Base-by-base conservation (phyloP, 64 coral and sea anemone species). In the Montipora efflorescens region DNA sequence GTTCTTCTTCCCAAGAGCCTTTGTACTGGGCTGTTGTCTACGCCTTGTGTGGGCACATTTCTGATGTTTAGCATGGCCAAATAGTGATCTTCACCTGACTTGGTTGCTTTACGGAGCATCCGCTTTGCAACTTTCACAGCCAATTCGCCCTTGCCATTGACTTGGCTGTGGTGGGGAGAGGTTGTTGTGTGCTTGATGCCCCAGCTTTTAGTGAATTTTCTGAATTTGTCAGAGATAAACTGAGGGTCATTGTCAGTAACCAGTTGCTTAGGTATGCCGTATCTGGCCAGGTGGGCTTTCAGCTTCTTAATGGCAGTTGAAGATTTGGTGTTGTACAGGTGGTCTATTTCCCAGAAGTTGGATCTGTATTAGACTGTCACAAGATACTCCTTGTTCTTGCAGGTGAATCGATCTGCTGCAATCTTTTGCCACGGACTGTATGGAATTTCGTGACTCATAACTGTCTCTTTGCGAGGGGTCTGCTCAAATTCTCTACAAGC, bases 71-170 rank as follows among this genome's bases (percentile, higher is more conserved):
- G 80, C 15, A 94, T 14, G 25, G 87, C 85, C 47, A 94, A 21
- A 51, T 95, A 90, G 13, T 80, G 93, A 23, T 95, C 93, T 66
- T 59, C 19, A 8, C 74, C 74, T 52, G 70, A 58, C 15, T 95
- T 64, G 22, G 58, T 36, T n/a, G 93, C 67, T 22, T 89, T 94
- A 5, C 75, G 76, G 3, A 94, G 48, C 25, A 94, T 87, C 3
- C 20, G 13, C 78, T 89, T 89, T 20, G 92, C 77, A 16, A 55
- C 51, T 77, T 95, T 91, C 44, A 95, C 88, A 2, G 88, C 93
- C 1, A 25, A 48, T 59, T 90, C 81, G 18, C 82, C 52, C 21
- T 94, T 89, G 45, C 78, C 92, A 47, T 94, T 94, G 5, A 71
- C 74, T 49, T 95, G 62, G 46, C 55, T 74, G 46, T 85, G 15